Percentiles rank a stretch among this genome's conserved stretches.
Conservation (phyloP, 2,797 vertebrate species). For the Orientallactaga sibirica region DNA sequence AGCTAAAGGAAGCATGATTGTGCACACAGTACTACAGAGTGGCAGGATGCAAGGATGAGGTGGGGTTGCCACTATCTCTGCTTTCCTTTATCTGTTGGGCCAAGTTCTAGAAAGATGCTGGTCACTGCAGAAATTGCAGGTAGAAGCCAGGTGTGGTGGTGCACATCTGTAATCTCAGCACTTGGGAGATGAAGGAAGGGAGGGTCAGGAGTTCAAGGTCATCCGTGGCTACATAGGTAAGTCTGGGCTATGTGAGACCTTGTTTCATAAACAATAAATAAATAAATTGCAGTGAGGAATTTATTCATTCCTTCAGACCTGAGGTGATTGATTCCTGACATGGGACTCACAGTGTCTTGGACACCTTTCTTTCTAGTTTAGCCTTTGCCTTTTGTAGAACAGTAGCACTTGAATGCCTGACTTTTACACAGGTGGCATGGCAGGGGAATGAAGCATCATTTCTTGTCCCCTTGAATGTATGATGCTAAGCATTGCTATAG, state of each 20-base stretch:
- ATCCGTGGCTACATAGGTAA: neutral
- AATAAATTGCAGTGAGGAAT: neutral
- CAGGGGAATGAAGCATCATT: neutral
- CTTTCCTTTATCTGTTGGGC: slow-evolving; percentile 34
- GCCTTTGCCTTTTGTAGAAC: neutral
- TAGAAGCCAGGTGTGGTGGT: neutral
- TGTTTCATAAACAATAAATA: neutral
- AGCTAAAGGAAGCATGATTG: neutral
- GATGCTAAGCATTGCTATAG: neutral
- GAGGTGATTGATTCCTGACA: neutral
- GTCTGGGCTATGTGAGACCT: neutral
- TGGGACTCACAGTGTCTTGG: neutral
- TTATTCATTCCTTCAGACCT: neutral
- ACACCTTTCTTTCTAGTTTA: slow-evolving; percentile 27
- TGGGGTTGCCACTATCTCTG: neutral
- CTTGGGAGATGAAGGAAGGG: neutral
- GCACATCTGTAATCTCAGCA: neutral
- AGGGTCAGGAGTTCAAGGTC: neutral
- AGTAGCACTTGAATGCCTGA: neutral
- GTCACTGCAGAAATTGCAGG: neutral
- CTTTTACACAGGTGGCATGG: neutral
- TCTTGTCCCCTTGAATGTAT: neutral
- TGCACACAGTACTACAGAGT: neutral
- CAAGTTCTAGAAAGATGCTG: neutral
- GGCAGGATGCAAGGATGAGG: neutral